Evolutionary conservation across 2,797 vertebrate species (phyloP).

Genomic region (Eurystomus glaucurus): DNA sequence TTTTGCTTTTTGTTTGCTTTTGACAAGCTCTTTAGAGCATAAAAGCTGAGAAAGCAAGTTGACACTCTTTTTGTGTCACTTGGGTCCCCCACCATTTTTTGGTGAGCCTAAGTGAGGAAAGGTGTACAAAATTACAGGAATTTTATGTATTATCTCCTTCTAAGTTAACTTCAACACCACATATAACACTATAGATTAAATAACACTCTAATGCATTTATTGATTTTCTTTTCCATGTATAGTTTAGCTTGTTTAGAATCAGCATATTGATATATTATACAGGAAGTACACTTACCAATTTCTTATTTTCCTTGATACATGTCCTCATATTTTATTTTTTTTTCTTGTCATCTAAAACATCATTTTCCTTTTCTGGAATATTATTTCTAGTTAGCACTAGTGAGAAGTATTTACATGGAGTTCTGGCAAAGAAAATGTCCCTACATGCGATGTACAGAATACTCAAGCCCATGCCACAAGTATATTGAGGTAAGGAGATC

Average conservation of each 20-base stretch:
- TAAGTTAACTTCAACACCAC: background rate
- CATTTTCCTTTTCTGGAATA: background rate
- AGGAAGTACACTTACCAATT: background rate
- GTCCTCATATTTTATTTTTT: too few species aligned
- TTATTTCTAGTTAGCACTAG: background rate
- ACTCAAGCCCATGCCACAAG: background rate
- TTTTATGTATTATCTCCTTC: background rate
- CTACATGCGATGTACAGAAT: background rate
- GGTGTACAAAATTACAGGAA: rapidly evolving
- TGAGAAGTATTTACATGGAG: background rate
- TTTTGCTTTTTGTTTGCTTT: background rate
- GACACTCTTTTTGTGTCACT: background rate
- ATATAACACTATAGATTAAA: background rate
- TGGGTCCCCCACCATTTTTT: background rate
- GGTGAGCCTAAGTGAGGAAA: background rate
- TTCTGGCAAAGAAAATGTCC: background rate
- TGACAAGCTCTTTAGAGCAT: background rate
- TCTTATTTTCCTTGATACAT: background rate
- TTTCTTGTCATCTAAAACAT: background rate
- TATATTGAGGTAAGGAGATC: background rate
- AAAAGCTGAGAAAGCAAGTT: background rate
- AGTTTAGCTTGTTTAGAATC: background rate
- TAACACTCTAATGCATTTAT: background rate
- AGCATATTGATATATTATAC: background rate
- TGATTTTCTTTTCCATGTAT: background rate